A percentile compares a stretch with the other conserved stretches of the same genome.
These are phyloP conservation scores for Ditylenchus weischeri DNA, from an alignment of 2,888 invertebrate genomes.

Conservation along the genomic window DNA sequence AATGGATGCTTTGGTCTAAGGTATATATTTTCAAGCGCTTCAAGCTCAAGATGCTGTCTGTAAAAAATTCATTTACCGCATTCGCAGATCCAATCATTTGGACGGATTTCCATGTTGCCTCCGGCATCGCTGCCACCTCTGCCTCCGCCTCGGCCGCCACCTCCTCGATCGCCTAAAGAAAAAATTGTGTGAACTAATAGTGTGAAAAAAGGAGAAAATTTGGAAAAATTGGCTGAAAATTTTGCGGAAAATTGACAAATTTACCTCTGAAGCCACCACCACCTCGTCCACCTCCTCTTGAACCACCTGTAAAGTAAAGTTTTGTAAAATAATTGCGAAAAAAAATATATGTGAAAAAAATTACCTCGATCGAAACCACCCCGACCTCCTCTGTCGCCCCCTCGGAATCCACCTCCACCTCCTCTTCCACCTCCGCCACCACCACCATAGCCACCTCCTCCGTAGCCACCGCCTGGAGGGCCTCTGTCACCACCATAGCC, in stretches of 20 bases:
- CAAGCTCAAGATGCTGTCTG: background rate
- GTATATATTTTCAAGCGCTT: background rate
- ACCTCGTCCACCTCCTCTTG: slow-evolving; percentile 26
- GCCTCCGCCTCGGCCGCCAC: slow-evolving; percentile 25
- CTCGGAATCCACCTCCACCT: slow-evolving; percentile 17
- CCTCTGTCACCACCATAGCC: slow-evolving; percentile 2
- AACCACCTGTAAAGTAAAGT: slow-evolving; percentile 8
- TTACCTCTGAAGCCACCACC: slow-evolving; percentile 23
- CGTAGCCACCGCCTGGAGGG: slow-evolving; percentile 13
- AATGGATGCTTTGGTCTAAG: slow-evolving; percentile 22
- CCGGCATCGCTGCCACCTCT: slow-evolving; percentile 29
- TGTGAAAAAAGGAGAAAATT: no score
- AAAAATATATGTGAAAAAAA: background rate
- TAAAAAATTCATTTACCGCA: slow-evolving; percentile 27
- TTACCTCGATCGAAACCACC: slow-evolving; percentile 22
- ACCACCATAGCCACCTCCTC: slow-evolving; percentile 16
- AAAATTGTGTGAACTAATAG: no score
- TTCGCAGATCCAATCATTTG: slow-evolving; percentile 51
- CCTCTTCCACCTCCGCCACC: slow-evolving; percentile 16
- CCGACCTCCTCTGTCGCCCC: slow-evolving; percentile 23
- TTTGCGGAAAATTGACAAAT: slow-evolving; percentile 18
- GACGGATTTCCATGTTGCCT: slow-evolving; percentile 42
- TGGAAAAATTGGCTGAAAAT: slow-evolving; percentile 12
- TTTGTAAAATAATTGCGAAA: no score
- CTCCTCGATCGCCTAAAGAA: slow-evolving; percentile 19